phyloP scores from a whole-genome alignment of 92 coral and sea anemone species.

The Phenganax marumi region DNA sequence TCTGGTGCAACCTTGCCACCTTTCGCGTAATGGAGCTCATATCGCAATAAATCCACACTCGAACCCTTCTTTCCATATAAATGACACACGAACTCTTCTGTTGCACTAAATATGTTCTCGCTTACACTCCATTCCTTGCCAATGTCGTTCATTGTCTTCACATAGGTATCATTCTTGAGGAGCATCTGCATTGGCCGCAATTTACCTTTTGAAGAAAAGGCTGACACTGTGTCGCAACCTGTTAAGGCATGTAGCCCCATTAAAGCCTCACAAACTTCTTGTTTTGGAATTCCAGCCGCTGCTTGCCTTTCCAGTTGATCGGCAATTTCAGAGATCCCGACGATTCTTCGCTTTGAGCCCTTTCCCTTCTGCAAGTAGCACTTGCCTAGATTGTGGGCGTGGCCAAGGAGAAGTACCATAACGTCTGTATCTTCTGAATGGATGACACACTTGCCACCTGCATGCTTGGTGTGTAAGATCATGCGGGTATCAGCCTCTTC shows the following conservation, averaged over 20 bases:
- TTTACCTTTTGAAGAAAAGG: conserved; percentile 53
- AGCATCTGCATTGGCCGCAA: conserved; percentile 47
- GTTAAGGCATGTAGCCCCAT: conserved; percentile 41
- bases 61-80: background rate
- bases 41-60: background rate
- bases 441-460: conserved; percentile 4
- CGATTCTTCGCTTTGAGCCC: conserved; percentile 42
- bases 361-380: conserved; percentile 43
- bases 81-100: conserved; percentile 20
- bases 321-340: conserved; percentile 47
- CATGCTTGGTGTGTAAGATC: conserved; percentile 32
- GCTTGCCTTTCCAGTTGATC: conserved; percentile 47
- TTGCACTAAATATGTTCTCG: background rate
- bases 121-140: conserved; percentile 48
- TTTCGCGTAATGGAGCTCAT: too few relatives aligned
- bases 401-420: conserved; percentile 26
- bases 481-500: conserved; percentile 46
- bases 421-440: conserved; percentile 18
- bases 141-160: conserved; percentile 46
- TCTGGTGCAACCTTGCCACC: conserved; percentile 3
- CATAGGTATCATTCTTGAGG: conserved; percentile 45
- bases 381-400: conserved; percentile 3
- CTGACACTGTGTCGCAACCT: conserved; percentile 59
- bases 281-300: conserved; percentile 38
- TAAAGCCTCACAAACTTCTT: conserved; percentile 41